A percentile compares a stretch with the other conserved stretches of the same genome.
Evolutionary conservation across 2,888 invertebrate genomes (phyloP).

Genomic region (Hipparchia sbordonii): DNA sequence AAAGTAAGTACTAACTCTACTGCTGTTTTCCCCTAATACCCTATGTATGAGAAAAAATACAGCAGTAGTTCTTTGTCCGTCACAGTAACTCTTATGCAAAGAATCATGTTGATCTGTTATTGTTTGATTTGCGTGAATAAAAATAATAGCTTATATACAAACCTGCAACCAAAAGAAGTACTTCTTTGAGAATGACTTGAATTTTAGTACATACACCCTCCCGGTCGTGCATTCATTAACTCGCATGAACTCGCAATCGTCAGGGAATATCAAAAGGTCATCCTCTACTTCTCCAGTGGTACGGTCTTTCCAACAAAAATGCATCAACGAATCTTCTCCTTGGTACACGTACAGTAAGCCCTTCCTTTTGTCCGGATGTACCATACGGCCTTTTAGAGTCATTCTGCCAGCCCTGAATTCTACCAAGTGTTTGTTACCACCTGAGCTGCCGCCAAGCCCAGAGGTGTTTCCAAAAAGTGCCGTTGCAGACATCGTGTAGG

Average conservation of each 20-base stretch:
- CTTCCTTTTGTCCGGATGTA: slow-evolving; percentile 96
- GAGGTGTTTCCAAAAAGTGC: slow-evolving; percentile 90
- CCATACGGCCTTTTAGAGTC: slow-evolving; percentile 96
- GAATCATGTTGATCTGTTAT: too few species aligned
- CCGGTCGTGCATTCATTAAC: slow-evolving; percentile 98
- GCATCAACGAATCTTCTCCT: slow-evolving; percentile 98
- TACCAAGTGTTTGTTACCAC: slow-evolving; percentile 94
- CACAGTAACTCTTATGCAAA: too few species aligned
- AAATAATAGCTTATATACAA: background rate
- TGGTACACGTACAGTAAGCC: slow-evolving; percentile 97
- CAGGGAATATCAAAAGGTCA: slow-evolving; percentile 98
- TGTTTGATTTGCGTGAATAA: too few species aligned
- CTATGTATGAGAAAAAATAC: too few species aligned
- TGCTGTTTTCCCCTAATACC: too few species aligned
- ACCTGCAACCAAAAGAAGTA: slow-evolving; percentile 99
- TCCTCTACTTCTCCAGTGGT: slow-evolving; percentile 96
- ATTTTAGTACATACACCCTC: slow-evolving; percentile 96
- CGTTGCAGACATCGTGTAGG: slow-evolving; percentile 83
- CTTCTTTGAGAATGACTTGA: slow-evolving; percentile 96
- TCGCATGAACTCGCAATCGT: slow-evolving; percentile 98
- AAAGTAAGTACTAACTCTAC: too few species aligned
- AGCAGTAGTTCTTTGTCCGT: too few species aligned
- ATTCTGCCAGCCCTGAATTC: slow-evolving; percentile 98
- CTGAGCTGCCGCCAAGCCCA: slow-evolving; percentile 89
- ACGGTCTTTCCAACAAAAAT: slow-evolving; percentile 99